These are phyloP conservation scores for Anastrepha ludens DNA, from an alignment of 1,140 invertebrate species.

Conservation along the genomic window DNA sequence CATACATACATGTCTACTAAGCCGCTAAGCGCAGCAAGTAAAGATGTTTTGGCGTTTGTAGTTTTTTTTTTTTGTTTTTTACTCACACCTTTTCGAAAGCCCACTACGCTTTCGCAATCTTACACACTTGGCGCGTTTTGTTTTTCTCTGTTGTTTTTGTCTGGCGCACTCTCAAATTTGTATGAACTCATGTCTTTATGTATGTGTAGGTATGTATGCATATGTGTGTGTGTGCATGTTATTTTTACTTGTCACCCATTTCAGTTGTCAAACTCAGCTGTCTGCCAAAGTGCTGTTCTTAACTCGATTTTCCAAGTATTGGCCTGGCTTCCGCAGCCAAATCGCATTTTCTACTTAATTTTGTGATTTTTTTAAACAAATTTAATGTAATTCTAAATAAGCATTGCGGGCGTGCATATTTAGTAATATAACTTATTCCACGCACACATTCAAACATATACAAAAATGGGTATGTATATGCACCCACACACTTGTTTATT, in stretches of 20 bases:
- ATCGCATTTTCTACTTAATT: not conserved
- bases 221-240: not conserved
- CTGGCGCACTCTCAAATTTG: not conserved
- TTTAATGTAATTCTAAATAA: conserved; percentile 7
- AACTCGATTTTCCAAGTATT: not conserved
- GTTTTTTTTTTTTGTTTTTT: not conserved
- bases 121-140: not conserved
- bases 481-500: not conserved
- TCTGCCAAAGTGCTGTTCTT: conserved; percentile 2
- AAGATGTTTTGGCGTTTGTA: conserved; percentile 18
- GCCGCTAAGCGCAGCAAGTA: not conserved
- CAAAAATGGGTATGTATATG: not conserved
- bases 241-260: not conserved
- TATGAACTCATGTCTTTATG: not conserved
- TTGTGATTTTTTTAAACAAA: not conserved
- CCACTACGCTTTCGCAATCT: not conserved
- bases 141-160: not conserved
- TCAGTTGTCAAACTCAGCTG: not conserved
- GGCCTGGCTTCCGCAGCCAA: conserved; percentile 1
- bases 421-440: not conserved
- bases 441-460: not conserved
- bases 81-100: not conserved
- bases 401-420: conserved; percentile 14
- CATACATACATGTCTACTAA: not conserved
- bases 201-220: not conserved